phyloP scores from a whole-genome alignment of 2,888 invertebrate genomes.

The Parnassius apollo region DNA sequence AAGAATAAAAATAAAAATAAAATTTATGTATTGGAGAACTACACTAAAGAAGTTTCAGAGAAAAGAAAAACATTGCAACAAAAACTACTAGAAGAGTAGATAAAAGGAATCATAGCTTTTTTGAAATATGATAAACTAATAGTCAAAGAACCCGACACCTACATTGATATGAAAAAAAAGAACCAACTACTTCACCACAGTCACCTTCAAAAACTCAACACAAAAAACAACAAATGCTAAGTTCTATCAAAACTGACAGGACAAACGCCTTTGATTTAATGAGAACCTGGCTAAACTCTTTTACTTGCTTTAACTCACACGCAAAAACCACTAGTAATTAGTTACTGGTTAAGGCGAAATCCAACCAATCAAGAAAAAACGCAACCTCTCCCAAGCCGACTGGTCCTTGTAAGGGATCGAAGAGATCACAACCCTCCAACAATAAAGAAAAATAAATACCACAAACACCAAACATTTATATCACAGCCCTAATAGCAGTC shows the following conservation, averaged over 20 bases:
- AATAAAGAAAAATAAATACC: slow-evolving; percentile 10
- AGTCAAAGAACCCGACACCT: slow-evolving; percentile 30
- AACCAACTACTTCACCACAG: slow-evolving; percentile 28
- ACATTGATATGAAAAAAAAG: slow-evolving; percentile 26
- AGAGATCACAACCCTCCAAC: not conserved
- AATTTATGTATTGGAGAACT: slow-evolving; percentile 34
- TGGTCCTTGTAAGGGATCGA: slow-evolving; percentile 25
- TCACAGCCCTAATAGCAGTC: slow-evolving; percentile 28
- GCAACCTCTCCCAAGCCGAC: slow-evolving; percentile 22
- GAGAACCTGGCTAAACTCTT: slow-evolving; percentile 33
- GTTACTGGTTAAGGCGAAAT: slow-evolving; percentile 32
- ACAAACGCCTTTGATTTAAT: slow-evolving; percentile 35
- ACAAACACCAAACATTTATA: slow-evolving; percentile 7
- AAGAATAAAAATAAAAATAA: slow-evolving; percentile 24
- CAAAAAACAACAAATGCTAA: slow-evolving; percentile 29
- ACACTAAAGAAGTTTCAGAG: slow-evolving; percentile 35
- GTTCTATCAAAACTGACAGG: slow-evolving; percentile 28
- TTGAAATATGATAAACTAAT: slow-evolving; percentile 36
- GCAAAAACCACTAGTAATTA: slow-evolving; percentile 35
- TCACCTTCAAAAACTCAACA: slow-evolving; percentile 7
- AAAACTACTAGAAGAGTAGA: slow-evolving; percentile 31
- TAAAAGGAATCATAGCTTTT: slow-evolving; percentile 27
- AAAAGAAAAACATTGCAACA: slow-evolving; percentile 32
- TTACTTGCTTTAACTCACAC: slow-evolving; percentile 20
- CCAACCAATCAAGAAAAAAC: slow-evolving; percentile 2